These are phyloP conservation scores for Caenorhabditis afra DNA, from an alignment of 2,888 invertebrate genomes.

Conservation along the genomic window DNA sequence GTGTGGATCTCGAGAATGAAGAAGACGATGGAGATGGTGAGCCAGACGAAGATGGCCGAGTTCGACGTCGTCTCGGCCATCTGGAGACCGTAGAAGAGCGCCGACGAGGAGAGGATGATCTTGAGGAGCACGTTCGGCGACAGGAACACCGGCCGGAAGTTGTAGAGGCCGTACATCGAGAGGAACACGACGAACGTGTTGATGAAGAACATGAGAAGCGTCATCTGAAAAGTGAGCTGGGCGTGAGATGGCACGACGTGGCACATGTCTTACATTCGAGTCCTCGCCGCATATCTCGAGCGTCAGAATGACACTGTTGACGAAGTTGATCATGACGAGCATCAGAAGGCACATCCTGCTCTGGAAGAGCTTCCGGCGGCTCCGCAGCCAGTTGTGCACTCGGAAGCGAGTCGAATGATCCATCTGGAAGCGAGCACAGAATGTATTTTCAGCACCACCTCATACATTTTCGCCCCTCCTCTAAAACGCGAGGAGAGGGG, in stretches of 20 bases:
- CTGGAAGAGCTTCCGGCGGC: slow-evolving; percentile 63
- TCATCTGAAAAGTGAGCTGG: slow-evolving; percentile 41
- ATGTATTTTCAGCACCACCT: slow-evolving; percentile 26
- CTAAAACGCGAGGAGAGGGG: too few relatives aligned
- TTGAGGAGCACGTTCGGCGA: slow-evolving; percentile 65
- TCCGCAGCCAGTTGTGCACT: slow-evolving; percentile 61
- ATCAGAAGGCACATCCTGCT: slow-evolving; percentile 61
- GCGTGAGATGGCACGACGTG: too few relatives aligned
- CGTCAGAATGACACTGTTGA: slow-evolving; percentile 63
- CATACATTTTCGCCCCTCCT: too few relatives aligned
- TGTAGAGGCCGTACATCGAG: slow-evolving; percentile 64
- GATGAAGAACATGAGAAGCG: slow-evolving; percentile 59
- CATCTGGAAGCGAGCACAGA: slow-evolving; percentile 48
- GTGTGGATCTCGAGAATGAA: slow-evolving; percentile 66
- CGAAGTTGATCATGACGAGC: slow-evolving; percentile 64
- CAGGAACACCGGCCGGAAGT: slow-evolving; percentile 62
- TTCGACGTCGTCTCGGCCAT: slow-evolving; percentile 62
- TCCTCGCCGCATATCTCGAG: slow-evolving; percentile 64
- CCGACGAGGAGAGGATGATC: slow-evolving; percentile 65
- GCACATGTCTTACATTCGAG: slow-evolving; percentile 59
- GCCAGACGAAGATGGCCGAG: slow-evolving; percentile 59
- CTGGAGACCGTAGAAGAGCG: slow-evolving; percentile 67
- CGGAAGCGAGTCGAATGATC: slow-evolving; percentile 65
- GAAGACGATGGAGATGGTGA: slow-evolving; percentile 61
- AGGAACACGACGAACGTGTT: slow-evolving; percentile 60